phyloP scores from a whole-genome alignment of 2,113 vertebrate genomes.

The Tapirus terrestris region DNA sequence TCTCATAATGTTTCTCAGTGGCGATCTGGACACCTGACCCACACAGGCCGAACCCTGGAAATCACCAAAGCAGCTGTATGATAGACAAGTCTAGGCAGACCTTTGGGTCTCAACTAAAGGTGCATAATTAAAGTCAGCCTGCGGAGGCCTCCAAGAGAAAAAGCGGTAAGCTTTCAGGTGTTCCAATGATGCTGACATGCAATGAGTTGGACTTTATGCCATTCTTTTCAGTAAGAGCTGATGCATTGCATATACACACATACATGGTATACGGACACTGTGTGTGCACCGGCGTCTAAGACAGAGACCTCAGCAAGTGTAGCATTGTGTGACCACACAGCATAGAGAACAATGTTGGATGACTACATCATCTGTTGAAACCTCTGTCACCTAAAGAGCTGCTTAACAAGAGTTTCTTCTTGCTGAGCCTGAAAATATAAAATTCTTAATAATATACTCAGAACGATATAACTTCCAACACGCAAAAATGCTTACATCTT shows the following conservation, averaged over 20 bases:
- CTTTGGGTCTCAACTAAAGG: slow-evolving; percentile 92
- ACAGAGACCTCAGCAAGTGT: slow-evolving; percentile 74
- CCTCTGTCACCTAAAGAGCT: slow-evolving; percentile 83
- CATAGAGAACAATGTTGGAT: slow-evolving; percentile 51
- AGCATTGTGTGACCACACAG: not conserved
- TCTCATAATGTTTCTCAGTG: slow-evolving; percentile 87
- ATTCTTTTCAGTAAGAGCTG: slow-evolving; percentile 84
- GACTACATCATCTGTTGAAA: slow-evolving; percentile 73
- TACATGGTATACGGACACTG: slow-evolving; percentile 62
- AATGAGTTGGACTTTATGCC: slow-evolving; percentile 83
- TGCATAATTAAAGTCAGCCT: slow-evolving; percentile 92
- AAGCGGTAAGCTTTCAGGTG: slow-evolving; percentile 86
- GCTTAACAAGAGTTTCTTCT: slow-evolving; percentile 65
- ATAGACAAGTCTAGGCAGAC: slow-evolving; percentile 94
- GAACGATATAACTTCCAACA: slow-evolving; percentile 66
- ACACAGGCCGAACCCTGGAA: slow-evolving; percentile 91
- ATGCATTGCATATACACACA: slow-evolving; percentile 65
- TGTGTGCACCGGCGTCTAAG: slow-evolving; percentile 80
- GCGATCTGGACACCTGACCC: slow-evolving; percentile 93
- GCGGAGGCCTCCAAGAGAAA: slow-evolving; percentile 91
- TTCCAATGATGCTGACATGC: slow-evolving; percentile 84
- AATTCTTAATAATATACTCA: slow-evolving; percentile 52
- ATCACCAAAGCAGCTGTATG: slow-evolving; percentile 94
- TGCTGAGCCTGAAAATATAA: slow-evolving; percentile 60
- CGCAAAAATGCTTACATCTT: slow-evolving; percentile 58